These are phyloP conservation scores for Chunga burmeisteri DNA, from an alignment of 2,113 vertebrate genomes.

Conservation along the genomic window DNA sequence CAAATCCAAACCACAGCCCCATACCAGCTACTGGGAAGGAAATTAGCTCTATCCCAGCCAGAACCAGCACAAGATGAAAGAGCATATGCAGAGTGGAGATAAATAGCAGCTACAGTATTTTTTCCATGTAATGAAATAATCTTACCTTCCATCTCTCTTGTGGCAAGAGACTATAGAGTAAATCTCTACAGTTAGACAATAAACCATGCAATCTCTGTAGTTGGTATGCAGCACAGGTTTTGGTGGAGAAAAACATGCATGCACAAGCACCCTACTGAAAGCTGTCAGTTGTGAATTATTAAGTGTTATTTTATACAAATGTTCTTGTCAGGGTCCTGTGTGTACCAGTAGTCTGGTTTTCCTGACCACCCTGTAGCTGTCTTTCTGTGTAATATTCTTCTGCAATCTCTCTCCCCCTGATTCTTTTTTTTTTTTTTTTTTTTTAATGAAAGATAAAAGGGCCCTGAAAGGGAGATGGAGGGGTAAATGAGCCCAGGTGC, in stretches of 20 bases:
- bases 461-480: fast-evolving
- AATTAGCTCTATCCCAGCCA: too few relatives aligned
- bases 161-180: not conserved
- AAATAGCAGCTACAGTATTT: not conserved
- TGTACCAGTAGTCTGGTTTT: not conserved
- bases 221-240: not conserved
- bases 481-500: not conserved
- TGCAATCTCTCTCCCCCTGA: not conserved
- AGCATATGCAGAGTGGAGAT: not conserved
- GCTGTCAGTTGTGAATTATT: not conserved
- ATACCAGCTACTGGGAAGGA: too few relatives aligned
- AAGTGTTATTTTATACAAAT: not conserved
- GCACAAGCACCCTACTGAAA: not conserved
- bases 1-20: too few relatives aligned
- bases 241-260: not conserved
- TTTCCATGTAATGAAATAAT: not conserved
- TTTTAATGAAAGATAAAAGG: not conserved
- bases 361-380: not conserved
- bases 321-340: not conserved
- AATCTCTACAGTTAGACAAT: not conserved
- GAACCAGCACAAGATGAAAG: not conserved
- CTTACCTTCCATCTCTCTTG: not conserved
- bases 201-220: not conserved
- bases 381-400: not conserved
- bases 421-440: not conserved